These are phyloP conservation scores for Eupsilia transversa DNA, from an alignment of 2,888 invertebrate species.

Conservation along the genomic window DNA sequence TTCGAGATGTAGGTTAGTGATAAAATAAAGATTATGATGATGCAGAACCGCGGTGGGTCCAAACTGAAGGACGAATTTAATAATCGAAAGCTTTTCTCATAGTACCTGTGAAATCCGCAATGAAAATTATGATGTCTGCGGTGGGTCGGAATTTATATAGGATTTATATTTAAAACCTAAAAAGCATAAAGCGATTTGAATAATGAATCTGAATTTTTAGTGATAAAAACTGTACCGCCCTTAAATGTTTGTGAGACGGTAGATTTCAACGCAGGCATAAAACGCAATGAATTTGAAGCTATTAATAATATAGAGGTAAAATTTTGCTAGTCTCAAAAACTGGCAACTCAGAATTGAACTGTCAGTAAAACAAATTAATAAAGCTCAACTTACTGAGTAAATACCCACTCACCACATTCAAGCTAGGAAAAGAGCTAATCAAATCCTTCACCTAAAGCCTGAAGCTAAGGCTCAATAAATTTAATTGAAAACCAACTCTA, in stretches of 20 bases:
- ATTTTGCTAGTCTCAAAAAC: conserved; percentile 23
- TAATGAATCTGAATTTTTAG: conserved; percentile 13
- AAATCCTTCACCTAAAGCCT: conserved; percentile 60
- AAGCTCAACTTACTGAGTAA: conserved; percentile 54
- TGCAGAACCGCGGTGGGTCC: conserved; percentile 53
- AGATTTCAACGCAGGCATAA: conserved; percentile 6
- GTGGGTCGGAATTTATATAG: conserved; percentile 43
- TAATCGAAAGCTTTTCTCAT: conserved; percentile 53
- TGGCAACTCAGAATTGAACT: conserved; percentile 40
- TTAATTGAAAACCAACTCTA: conserved; percentile 63
- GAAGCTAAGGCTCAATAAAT: conserved; percentile 57
- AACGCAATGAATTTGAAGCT: background rate
- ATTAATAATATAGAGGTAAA: background rate
- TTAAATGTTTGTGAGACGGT: conserved; percentile 11
- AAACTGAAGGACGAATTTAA: conserved; percentile 39
- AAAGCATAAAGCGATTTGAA: conserved; percentile 34
- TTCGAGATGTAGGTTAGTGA: conserved; percentile 47
- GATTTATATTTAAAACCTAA: conserved; percentile 42
- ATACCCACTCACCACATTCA: conserved; percentile 59
- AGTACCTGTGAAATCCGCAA: conserved; percentile 36
- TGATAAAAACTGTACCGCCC: conserved; percentile 15
- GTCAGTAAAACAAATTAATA: conserved; percentile 60
- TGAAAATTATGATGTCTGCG: conserved; percentile 40
- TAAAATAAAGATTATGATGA: conserved; percentile 47
- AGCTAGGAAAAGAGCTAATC: conserved; percentile 56